A percentile compares a stretch with the other conserved stretches of the same genome.
These are phyloP conservation scores for Papilio protenor DNA, from an alignment of 2,888 invertebrate genomes.

Conservation along the genomic window DNA sequence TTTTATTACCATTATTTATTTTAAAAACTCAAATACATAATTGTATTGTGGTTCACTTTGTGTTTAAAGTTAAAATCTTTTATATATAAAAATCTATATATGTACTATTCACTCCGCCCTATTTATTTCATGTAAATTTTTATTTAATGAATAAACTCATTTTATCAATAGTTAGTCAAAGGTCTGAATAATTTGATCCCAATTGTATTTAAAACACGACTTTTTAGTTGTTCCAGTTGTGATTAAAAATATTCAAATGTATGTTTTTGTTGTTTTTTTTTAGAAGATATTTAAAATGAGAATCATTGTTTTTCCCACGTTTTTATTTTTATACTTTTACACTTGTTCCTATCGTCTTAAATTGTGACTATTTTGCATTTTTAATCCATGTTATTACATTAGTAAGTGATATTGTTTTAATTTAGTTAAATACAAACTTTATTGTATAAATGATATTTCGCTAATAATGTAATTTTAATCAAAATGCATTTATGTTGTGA, in stretches of 20 bases:
- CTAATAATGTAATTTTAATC: conserved; percentile 1
- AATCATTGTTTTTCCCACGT: neutral
- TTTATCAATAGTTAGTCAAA: neutral
- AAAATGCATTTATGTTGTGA: conserved; percentile 24
- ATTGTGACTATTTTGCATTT: neutral
- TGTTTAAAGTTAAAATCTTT: no score
- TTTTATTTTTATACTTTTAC: neutral
- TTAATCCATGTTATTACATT: neutral
- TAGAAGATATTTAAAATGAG: neutral
- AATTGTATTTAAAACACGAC: conserved; percentile 19
- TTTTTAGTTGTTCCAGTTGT: neutral
- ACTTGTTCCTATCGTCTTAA: neutral
- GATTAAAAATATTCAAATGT: neutral
- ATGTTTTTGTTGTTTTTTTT: neutral
- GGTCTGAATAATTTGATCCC: conserved; percentile 22
- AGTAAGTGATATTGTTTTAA: neutral
- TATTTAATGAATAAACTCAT: neutral
- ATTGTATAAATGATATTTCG: neutral
- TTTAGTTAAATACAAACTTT: no score
- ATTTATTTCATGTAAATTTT: neutral
- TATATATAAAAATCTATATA: neutral
- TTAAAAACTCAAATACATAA: no score
- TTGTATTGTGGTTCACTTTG: no score
- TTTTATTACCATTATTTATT: no score
- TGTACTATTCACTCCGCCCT: neutral